Base-by-base conservation (phyloP, 2,797 vertebrate species). In the Tiaroga cobitis region DNA sequence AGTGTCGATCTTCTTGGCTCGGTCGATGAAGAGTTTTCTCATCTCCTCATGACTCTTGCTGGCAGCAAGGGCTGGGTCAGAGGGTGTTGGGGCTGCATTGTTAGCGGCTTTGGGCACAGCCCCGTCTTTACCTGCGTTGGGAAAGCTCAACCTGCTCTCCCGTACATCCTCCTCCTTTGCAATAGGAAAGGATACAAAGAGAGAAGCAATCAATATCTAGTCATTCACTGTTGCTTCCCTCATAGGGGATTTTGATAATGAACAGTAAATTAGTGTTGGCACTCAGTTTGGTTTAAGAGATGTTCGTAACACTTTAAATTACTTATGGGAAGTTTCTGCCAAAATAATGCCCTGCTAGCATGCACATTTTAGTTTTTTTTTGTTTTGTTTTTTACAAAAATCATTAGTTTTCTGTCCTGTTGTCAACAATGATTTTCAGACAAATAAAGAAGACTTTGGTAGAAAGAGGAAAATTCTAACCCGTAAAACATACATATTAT, bases 1-100 rank as follows among this genome's bases (percentile, higher is more conserved):
- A 3, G 98, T 99, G 93, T 99, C 97, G 80, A 99, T 99, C 95
- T 97, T 99, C 93, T 99, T 99, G 87, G 98, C 98, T 73, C 97
- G 92, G 92, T 99, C 97, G 29, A 99, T 96, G 89, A 99, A 99
- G 65, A 98, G 92, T 90, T 99, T 99, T 90, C 96, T 96, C 97
- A 98, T 99, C 89, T 99, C 97, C 8, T 99, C 98, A 0, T 92
- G 95, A 90, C 89, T 97, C 93, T 95, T 98, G 29, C 94, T 92
- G 80, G 89, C 89, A 26, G 93, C 91, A 88, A 88, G 84, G 70
- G 90, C 84, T 4, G 56, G 75, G 15, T 32, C 41, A 34, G 79
- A 91, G 76, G 76, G 91, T 34, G 79, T 92, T 92, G 61, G 91
- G 88, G 82, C 86, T 0, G 92, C 34, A 26, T 96, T 97, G 91